Percentiles rank a stretch among this genome's conserved stretches.
phyloP scores from a whole-genome alignment of 1,140 invertebrate genomes.

The Saccostrea cuccullata region DNA sequence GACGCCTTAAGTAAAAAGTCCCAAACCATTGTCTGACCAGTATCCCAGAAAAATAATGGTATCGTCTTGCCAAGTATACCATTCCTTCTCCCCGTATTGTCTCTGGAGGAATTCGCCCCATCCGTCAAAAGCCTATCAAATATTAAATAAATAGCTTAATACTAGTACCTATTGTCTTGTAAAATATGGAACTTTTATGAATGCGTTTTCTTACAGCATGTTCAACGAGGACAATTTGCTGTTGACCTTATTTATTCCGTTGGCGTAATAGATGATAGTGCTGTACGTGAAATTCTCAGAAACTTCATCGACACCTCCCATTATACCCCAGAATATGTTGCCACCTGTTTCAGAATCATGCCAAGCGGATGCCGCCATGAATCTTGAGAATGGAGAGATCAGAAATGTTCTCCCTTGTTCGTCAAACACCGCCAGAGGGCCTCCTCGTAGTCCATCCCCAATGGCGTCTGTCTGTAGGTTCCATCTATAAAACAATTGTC shows the following conservation, averaged over 20 bases:
- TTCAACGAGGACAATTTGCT: neutral
- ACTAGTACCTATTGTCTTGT: too few species aligned
- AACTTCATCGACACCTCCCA: conserved; percentile 68
- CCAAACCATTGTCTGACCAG: conserved; percentile 66
- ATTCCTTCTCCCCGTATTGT: conserved; percentile 1
- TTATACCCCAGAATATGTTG: conserved; percentile 66
- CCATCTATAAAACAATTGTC: neutral
- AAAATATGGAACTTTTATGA: neutral
- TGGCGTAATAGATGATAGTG: conserved; percentile 61
- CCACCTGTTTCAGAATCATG: conserved; percentile 48
- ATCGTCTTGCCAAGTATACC: conserved; percentile 48
- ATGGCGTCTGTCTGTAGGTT: neutral
- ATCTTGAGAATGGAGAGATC: conserved; percentile 62
- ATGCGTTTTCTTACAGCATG: too few species aligned
- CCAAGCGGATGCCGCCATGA: conserved; percentile 61
- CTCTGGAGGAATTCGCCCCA: conserved; percentile 64
- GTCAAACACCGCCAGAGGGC: conserved; percentile 69
- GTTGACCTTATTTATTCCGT: conserved; percentile 68
- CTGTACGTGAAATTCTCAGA: conserved; percentile 62
- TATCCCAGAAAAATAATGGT: conserved; percentile 66
- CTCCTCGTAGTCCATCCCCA: conserved; percentile 43
- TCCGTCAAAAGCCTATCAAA: conserved; percentile 62
- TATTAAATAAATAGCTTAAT: neutral
- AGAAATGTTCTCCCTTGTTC: conserved; percentile 56
- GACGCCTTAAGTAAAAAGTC: neutral